Evolutionary conservation across 2,888 invertebrate species (phyloP), one percentile per base, ranked within the genome.

Genomic region (Rugalucina vietnamica): DNA sequence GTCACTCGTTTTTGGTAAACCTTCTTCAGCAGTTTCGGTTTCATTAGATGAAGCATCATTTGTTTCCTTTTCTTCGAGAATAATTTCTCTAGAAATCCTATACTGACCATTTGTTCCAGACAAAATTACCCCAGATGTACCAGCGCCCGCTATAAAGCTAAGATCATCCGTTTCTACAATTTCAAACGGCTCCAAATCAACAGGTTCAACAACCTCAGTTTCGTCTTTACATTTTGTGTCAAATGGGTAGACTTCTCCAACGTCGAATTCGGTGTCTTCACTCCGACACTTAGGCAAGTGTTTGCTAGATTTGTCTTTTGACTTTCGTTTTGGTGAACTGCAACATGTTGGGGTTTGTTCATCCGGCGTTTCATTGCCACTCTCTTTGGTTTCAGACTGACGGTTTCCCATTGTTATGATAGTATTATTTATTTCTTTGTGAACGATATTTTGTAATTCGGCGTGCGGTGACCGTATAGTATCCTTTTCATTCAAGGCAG

Each of bases 171-270:
- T 87, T 43, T 87, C 87, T 34, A 87, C 79, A n/a, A 87, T 87
- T 76, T 87, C 87, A 76, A 87, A 87, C 2, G 87, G 87, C 65
- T 87, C 87, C 14, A 87, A 76, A 36, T 87, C 87, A n/a, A 87
- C 85, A 8, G 87, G 82, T 34, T 87, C 87, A 34, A 75, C 70
- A 8, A 79, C 34, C 32, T 85, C 85, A 27, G 79, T 84, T n/a
- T 87, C 87, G 24, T 76, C 82, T 12, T 72, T 54, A 12, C 65
- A 69, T 43, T 84, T 75, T 21, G 76, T 54, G 27, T 87, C 87
- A 74, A 87, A 87, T 50, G 87, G 87, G 57, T 87, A 87, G 12
- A 85, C 82, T 60, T 87, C 87, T 32, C 79, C 80, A n/a, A 80
- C 50, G 29, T 79, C 81, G 71, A 83, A 85, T 14, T 57, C 81